Base-by-base conservation (phyloP, 1,140 invertebrate genomes). In the Temnothorax longispinosus region DNA sequence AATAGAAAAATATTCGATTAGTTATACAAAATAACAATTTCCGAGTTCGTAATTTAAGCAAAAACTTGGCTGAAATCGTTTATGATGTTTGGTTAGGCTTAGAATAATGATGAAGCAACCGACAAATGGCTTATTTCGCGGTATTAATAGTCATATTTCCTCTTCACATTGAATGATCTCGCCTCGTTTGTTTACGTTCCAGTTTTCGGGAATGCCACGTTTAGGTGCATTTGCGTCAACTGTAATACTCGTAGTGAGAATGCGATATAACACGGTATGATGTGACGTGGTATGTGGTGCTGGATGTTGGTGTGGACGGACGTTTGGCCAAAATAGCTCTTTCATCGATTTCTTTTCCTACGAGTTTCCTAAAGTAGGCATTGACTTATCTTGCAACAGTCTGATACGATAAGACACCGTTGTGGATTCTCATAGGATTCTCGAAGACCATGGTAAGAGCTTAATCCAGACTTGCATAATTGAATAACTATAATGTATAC, bases 291-390 rank as follows among this genome's bases (percentile, higher is more conserved):
- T 18, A 64, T 56, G 27, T 27, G 27, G 27, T 27, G 21, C 21
- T 21, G 27, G 47, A 27, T 71, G 69, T n/a, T 44, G 44, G 35
- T 11, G 10, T 21, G 15, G 35, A 50, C 38, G 4, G 38, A 41
- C 27, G 27, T 27, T 27, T 56, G 11, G 38, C 27, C 47, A 88
- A 87, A 88, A 88, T 88, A 87, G 60, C 50, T 35, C 52, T 41
- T 81, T 86, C n/a, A 60, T 69, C 60, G 54, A 41, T 41, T 41
- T 41, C 38, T 41, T 41, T 41, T 41, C 38, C 38, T 41, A 27
- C 27, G 27, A 27, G 27, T 27, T 27, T 27, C 27, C 27, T 27
- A 27, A 27, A 27, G 27, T 27, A 27, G 27, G 27, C 27, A 1
- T 1, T 27, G 27, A 27, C 27, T 27, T 27, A 27, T 27, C 27